Base-by-base conservation (phyloP, 2,888 invertebrate species). In the Synanthedon myopaeformis region DNA sequence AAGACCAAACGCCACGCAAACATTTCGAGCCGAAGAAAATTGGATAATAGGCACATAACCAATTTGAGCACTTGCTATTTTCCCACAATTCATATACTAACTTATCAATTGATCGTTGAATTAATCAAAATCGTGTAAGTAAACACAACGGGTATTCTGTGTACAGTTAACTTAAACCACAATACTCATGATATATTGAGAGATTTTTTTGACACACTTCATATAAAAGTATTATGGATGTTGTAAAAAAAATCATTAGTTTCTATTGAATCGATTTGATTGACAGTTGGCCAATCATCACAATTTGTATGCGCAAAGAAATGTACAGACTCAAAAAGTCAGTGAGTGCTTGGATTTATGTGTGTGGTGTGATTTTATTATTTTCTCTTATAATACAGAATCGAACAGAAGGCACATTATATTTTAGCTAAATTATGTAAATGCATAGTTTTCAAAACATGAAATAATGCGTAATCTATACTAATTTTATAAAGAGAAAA, bases 231-330 rank as follows among this genome's bases (percentile, higher is more conserved):
- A 45, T 14, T 13, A 13, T 45, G 12, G 45, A 45, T 35, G 51
- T 54, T 54, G 57, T 61, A 61, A 61, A 62, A 64, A n/a, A 66
- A 69, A 70, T 70, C 70, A 72, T 74, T 74, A 73, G 70, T 69
- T 65, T 63, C 70, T 61, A 72, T 73, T 73, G 66, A 67, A 57
- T 53, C 56, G 54, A 57, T 56, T 53, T 70, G 70, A 70, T 67
- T 69, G 73, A 72, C 72, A 67, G 68, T 54, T 63, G 63, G 65
- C 65, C 73, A 74, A 73, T 71, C 74, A 71, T 67, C 69, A 71
- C 74, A 82, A 80, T 80, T 79, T 79, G 76, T 82, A 70, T 67
- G 67, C 66, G 69, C 70, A 64, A 56, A 63, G 59, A 63, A 56
- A 60, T 57, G 64, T 62, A 62, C 57, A 64, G 70, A 66, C 72